A percentile compares a stretch with the other conserved stretches of the same genome.
phyloP scores from a whole-genome alignment of 1,140 invertebrate species.

The Chrysomallon squamiferum region DNA sequence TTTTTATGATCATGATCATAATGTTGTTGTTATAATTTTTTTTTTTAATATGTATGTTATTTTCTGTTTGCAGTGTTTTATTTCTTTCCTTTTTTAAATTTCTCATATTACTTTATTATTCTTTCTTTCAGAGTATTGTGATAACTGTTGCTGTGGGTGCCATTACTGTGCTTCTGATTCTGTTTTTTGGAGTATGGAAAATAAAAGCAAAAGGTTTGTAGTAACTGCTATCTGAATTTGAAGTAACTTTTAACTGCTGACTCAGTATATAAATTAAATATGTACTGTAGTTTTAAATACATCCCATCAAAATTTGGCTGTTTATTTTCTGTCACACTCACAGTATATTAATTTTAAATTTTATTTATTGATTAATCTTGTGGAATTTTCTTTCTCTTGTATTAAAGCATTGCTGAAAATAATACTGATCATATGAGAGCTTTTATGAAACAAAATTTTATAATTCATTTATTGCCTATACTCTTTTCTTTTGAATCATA shows the following conservation, averaged over 20 bases:
- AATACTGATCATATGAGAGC: too few relatives aligned
- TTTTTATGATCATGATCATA: too few relatives aligned
- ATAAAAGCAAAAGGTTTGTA: slow-evolving; percentile 45
- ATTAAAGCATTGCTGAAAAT: too few relatives aligned
- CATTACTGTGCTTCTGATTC: slow-evolving; percentile 36
- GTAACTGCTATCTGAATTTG: neutral
- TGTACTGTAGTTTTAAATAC: neutral
- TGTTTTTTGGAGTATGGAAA: slow-evolving; percentile 55
- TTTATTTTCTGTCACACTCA: neutral
- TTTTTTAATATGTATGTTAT: too few relatives aligned
- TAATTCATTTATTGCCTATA: too few relatives aligned
- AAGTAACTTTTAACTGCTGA: neutral
- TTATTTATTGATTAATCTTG: neutral
- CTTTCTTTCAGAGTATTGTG: slow-evolving; percentile 46
- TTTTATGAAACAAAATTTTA: too few relatives aligned
- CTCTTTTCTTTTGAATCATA: too few relatives aligned
- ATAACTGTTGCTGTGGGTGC: slow-evolving; percentile 41
- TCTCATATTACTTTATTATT: slow-evolving; percentile 4
- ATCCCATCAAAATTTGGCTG: neutral
- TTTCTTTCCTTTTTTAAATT: too few relatives aligned
- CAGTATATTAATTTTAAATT: neutral
- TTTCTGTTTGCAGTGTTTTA: too few relatives aligned
- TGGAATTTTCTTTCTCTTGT: too few relatives aligned
- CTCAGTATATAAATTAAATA: neutral
- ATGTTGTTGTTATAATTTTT: too few relatives aligned